A percentile compares a stretch with the other conserved stretches of the same genome.
Evolutionary conservation across 53 echinoderm and acorn worm genomes (phyloP).

Genomic region (Arbacia lixula): DNA sequence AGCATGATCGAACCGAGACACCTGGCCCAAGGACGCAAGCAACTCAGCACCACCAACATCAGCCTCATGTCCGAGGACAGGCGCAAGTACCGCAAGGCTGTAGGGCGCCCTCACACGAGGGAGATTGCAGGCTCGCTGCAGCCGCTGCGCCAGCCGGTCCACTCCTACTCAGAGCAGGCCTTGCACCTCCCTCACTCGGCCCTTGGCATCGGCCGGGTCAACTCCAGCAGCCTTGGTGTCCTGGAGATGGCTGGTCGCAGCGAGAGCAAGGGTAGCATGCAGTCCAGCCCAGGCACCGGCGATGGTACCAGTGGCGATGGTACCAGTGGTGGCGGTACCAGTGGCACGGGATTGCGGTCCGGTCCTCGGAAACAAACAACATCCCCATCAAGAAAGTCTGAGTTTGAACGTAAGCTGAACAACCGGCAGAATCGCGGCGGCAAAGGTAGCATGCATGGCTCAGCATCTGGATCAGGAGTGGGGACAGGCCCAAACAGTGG

Average conservation of each 20-base stretch:
- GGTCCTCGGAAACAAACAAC: conserved; percentile 15
- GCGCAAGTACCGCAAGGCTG: conserved; percentile 33
- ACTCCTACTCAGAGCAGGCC: conserved; percentile 45
- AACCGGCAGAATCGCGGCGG: conserved; percentile 27
- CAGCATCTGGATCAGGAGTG: not conserved
- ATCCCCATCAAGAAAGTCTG: conserved; percentile 28
- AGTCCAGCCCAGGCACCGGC: not conserved
- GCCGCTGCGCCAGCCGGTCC: conserved; percentile 24
- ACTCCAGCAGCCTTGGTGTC: conserved; percentile 38
- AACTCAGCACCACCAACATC: conserved; percentile 26
- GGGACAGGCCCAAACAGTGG: not conserved
- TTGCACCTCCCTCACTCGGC: conserved; percentile 28
- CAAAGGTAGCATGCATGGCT: conserved; percentile 14
- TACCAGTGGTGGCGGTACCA: not conserved
- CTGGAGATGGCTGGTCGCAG: conserved; percentile 43
- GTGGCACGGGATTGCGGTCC: not conserved
- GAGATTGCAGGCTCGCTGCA: conserved; percentile 9
- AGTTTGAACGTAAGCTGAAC: conserved; percentile 45
- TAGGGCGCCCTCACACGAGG: conserved; percentile 38
- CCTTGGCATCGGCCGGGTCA: conserved; percentile 17
- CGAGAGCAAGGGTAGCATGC: conserved; percentile 36
- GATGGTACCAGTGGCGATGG: not conserved
- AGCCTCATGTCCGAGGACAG: conserved; percentile 24
- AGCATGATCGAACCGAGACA: conserved; percentile 48
- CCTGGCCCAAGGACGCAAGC: conserved; percentile 2